phyloP scores from a whole-genome alignment of 1,140 invertebrate genomes.

The Bombus terrestris region DNA sequence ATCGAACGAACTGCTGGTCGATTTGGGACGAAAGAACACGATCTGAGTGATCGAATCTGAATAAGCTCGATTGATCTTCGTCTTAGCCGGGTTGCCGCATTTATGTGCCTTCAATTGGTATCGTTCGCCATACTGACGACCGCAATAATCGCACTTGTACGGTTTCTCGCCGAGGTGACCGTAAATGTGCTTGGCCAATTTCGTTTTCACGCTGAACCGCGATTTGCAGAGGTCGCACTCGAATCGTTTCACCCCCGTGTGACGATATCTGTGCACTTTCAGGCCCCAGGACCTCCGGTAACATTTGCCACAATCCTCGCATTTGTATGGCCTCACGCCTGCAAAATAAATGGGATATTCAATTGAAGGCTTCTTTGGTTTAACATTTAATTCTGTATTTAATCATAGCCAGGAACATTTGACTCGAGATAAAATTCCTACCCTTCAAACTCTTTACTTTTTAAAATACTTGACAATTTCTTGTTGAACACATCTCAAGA shows the following conservation, averaged over 20 bases:
- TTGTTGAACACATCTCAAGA: too few species aligned
- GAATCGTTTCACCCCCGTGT: slow-evolving; percentile 59
- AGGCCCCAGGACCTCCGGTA: slow-evolving; percentile 62
- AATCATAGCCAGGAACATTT: too few species aligned
- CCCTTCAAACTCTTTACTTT: too few species aligned
- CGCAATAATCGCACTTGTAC: slow-evolving; percentile 54
- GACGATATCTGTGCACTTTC: slow-evolving; percentile 60
- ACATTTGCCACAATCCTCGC: slow-evolving; percentile 56
- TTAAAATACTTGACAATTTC: too few species aligned
- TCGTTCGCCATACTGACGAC: slow-evolving; percentile 53
- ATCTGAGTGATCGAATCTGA: slow-evolving; percentile 17
- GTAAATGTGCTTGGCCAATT: slow-evolving; percentile 60
- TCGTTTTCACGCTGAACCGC: slow-evolving; percentile 60
- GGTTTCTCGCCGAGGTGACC: slow-evolving; percentile 55
- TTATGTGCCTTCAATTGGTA: slow-evolving; percentile 55
- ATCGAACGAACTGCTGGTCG: not conserved
- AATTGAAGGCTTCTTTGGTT: not conserved
- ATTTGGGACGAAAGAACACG: slow-evolving; percentile 22
- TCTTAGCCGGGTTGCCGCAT: slow-evolving; percentile 10
- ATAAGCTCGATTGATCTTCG: not conserved
- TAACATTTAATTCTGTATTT: not conserved
- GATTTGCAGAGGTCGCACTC: slow-evolving; percentile 61
- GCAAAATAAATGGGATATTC: not conserved
- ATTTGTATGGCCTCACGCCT: slow-evolving; percentile 48
- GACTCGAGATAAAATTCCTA: too few species aligned